A percentile compares a stretch with the other conserved stretches of the same genome.
Evolutionary conservation across 2,113 vertebrate species (phyloP).

Genomic region (Dascyllus trimaculatus): DNA sequence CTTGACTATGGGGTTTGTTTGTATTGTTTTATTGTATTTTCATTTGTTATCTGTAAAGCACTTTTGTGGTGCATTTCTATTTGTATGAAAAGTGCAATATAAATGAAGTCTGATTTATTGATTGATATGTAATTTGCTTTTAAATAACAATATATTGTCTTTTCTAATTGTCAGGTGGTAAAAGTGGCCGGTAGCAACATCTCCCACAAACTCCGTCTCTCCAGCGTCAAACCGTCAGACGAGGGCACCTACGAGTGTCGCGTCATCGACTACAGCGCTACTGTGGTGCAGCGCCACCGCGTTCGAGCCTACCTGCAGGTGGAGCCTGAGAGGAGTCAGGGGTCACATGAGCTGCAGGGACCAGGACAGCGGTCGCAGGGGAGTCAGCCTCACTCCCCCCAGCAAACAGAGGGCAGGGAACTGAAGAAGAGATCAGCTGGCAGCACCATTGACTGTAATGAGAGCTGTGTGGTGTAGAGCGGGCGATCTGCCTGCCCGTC

Average conservation of each 20-base stretch:
- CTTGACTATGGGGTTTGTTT: too few relatives aligned
- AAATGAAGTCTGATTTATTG: too few relatives aligned
- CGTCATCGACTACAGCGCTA: slow-evolving; percentile 93
- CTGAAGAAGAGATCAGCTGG: slow-evolving; percentile 86
- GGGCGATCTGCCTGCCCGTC: slow-evolving; percentile 1
- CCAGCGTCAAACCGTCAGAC: slow-evolving; percentile 91
- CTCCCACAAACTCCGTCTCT: slow-evolving; percentile 96
- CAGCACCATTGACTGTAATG: slow-evolving; percentile 72
- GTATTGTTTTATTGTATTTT: too few relatives aligned
- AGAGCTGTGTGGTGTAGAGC: slow-evolving; percentile 87
- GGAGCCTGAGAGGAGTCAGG: slow-evolving; percentile 85
- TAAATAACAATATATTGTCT: not conserved
- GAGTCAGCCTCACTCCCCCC: slow-evolving; percentile 68
- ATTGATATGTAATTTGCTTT: not conserved
- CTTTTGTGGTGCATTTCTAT: too few relatives aligned
- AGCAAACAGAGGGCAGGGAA: slow-evolving; percentile 86
- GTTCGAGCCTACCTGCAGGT: slow-evolving; percentile 93
- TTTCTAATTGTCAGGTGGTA: slow-evolving; percentile 87
- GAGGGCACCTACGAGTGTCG: slow-evolving; percentile 95
- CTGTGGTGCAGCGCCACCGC: slow-evolving; percentile 89
- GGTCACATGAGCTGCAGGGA: slow-evolving; percentile 69
- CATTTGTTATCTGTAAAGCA: too few relatives aligned
- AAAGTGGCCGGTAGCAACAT: slow-evolving; percentile 98
- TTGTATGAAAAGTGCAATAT: too few relatives aligned
- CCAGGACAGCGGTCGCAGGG: slow-evolving; percentile 57